phyloP scores from a whole-genome alignment of 2,888 invertebrate genomes.

The Stenodema calcarata region DNA sequence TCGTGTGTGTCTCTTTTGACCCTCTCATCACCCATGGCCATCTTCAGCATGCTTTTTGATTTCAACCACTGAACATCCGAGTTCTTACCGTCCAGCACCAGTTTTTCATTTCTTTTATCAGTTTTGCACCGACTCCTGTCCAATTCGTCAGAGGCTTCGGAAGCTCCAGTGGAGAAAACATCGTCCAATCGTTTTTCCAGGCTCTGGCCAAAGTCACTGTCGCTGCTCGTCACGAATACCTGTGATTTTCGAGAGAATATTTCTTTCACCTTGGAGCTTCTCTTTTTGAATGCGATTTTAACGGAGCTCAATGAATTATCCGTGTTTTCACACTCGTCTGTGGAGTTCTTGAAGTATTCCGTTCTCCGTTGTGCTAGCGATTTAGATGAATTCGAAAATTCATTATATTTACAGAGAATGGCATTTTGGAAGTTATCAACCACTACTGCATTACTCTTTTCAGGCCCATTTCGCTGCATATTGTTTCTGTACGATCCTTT shows the following conservation, averaged over 20 bases:
- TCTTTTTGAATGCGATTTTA: not conserved
- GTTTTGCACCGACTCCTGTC: not conserved
- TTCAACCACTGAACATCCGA: not conserved
- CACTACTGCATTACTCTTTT: not conserved
- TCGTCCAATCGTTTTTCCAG: not conserved
- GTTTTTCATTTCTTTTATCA: not conserved
- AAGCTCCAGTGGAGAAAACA: not conserved
- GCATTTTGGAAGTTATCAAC: not conserved
- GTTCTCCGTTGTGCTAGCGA: not conserved
- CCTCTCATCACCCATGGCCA: not conserved
- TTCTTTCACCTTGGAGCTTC: not conserved
- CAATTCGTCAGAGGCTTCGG: not conserved
- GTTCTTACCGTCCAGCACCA: not conserved
- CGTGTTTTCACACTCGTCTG: not conserved
- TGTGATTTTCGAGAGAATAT: not conserved
- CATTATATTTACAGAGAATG: not conserved
- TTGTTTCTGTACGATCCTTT: not conserved
- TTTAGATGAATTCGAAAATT: not conserved
- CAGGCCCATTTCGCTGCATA: not conserved
- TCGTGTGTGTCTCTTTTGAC: not conserved
- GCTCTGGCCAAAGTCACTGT: not conserved
- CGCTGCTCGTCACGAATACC: not conserved
- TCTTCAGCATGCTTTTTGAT: not conserved
- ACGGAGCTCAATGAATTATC: not conserved
- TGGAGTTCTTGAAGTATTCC: not conserved